These are phyloP conservation scores for Amphipyra berbera DNA, from an alignment of 2,888 invertebrate genomes.

Conservation along the genomic window DNA sequence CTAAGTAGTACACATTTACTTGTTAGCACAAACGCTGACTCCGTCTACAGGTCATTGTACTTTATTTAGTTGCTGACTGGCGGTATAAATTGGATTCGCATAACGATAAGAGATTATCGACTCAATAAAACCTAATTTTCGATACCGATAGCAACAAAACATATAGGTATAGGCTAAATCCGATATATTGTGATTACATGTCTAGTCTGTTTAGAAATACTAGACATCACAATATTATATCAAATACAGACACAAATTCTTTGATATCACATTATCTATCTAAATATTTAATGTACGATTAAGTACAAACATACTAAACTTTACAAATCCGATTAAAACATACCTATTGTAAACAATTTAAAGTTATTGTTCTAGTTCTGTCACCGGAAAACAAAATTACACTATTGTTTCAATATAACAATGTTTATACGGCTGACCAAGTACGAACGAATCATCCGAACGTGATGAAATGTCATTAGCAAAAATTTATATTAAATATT, in stretches of 20 bases:
- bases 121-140: conserved; percentile 34
- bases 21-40: conserved; percentile 59
- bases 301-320: conserved; percentile 8
- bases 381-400: conserved; percentile 27
- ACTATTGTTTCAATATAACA: conserved; percentile 25
- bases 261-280: conserved; percentile 9
- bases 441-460: conserved; percentile 28
- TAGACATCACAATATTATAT: not conserved
- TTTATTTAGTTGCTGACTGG: conserved; percentile 64
- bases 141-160: conserved; percentile 11
- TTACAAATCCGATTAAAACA: conserved; percentile 23
- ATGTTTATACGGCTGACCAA: conserved; percentile 28
- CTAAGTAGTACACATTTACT: conserved; percentile 12
- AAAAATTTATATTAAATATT: conserved; percentile 28
- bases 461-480: conserved; percentile 51
- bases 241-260: not conserved
- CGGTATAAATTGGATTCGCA: conserved; percentile 41
- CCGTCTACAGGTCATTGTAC: conserved; percentile 68
- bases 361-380: conserved; percentile 18
- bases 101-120: conserved; percentile 46
- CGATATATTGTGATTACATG: conserved; percentile 13
- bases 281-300: conserved; percentile 13
- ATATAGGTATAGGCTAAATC: conserved; percentile 13
- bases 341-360: conserved; percentile 12
- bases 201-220: not conserved